These are phyloP conservation scores for Belonocnema kinseyi DNA, from an alignment of 1,140 invertebrate species.

Conservation along the genomic window DNA sequence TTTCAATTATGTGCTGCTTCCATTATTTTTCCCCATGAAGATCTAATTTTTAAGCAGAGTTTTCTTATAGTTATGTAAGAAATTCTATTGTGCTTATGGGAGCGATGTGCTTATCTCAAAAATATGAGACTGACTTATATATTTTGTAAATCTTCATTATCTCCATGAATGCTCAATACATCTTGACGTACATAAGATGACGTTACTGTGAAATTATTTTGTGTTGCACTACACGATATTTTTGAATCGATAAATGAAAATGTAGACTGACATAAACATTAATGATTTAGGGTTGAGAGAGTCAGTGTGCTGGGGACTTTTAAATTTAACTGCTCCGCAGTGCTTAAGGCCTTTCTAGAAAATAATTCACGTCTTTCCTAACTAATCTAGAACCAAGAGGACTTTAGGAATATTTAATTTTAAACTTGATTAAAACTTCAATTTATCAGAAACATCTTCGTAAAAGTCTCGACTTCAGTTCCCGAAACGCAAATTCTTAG, in stretches of 20 bases:
- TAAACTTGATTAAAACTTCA: not conserved
- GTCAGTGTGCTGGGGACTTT: too few species aligned
- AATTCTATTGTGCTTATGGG: too few species aligned
- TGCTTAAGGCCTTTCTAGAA: not conserved
- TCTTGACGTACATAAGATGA: too few species aligned
- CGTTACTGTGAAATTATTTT: too few species aligned
- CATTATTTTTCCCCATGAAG: not conserved
- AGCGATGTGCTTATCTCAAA: too few species aligned
- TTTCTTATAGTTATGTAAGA: not conserved
- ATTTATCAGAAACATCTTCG: not conserved
- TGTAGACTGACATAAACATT: not conserved
- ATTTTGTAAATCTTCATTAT: too few species aligned
- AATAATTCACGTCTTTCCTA: conserved; percentile 8
- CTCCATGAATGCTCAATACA: too few species aligned
- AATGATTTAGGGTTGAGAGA: not conserved
- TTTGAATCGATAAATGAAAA: too few species aligned
- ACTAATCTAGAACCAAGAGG: not conserved
- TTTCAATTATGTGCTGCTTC: not conserved
- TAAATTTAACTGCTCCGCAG: not conserved
- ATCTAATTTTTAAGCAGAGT: not conserved
- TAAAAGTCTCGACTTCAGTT: too few species aligned
- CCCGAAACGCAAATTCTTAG: too few species aligned
- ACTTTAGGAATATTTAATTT: conserved; percentile 9
- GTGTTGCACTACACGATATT: too few species aligned
- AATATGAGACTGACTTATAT: too few species aligned